Base-by-base conservation (phyloP, 1,140 invertebrate species). In the Drosophila ogumai region DNA sequence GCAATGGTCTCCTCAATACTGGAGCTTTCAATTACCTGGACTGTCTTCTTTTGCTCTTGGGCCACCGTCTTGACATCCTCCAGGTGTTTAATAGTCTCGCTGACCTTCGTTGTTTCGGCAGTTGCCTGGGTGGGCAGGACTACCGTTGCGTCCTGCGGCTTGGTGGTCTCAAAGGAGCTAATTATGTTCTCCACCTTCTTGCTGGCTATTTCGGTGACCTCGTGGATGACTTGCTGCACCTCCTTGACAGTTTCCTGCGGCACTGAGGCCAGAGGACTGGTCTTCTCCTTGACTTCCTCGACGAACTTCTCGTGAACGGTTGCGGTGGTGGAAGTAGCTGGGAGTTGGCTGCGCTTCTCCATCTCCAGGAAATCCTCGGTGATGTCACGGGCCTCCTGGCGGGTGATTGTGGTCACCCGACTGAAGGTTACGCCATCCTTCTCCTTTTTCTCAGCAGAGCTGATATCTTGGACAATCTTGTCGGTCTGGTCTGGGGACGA, bases 1-100 rank as follows among this genome's bases (percentile, higher is more conserved):
- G 91, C 90, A 43, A 92, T 92, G 63, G 90, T 92, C 13, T 92
- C 84, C 15, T 92, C 91, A 34, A 92, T 90, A 38, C 84, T 88
- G 12, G 82, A 75, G 44, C 61, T 91, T 40, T 90, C 88, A 1
- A 78, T 50, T 15, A 80, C 25, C 38, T 82, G 68, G 0, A 81
- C 56, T 28, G 68, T 46, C 49, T 90, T 90, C 2, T 50, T 38
- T 22, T 82, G 78, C 58, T 90, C 87, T 15, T 44, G 55, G 13
- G 76, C 28, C 7, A 61, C 36, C 10, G 72, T 52, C 63, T 91
- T 79, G 4, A 50, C 43, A 38, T 91, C 90, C n/a, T 90, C 55
- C 5, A 91, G 73, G 40, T 82, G 71, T 19, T 91, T 91, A 25
- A 90, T 91, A 12, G 87, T 88, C 63, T 91, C 87, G 71, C 67